Conservation (phyloP, 2,888 invertebrate genomes). For the Dryadula phaetusa region DNA sequence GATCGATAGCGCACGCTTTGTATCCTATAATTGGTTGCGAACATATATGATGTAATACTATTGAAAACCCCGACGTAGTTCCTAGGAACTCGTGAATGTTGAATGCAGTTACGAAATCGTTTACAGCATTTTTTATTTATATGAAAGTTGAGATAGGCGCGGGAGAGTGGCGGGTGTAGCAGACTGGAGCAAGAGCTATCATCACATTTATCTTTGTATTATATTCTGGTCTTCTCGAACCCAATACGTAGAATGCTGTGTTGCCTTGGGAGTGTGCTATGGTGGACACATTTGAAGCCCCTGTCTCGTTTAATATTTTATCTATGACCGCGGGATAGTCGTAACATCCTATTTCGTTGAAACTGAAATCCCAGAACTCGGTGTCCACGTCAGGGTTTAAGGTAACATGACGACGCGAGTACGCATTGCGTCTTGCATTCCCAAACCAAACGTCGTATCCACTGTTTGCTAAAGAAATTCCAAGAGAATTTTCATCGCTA, state of each 20-base stretch:
- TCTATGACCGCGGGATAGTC: conserved; percentile 87
- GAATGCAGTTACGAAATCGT: conserved; percentile 25
- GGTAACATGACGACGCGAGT: conserved; percentile 78
- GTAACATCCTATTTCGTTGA: conserved; percentile 87
- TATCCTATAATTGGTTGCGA: conserved; percentile 31
- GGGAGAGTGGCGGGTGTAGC: conserved; percentile 65
- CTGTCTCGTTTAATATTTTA: conserved; percentile 64
- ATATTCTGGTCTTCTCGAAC: conserved; percentile 77
- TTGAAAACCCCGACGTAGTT: conserved; percentile 5
- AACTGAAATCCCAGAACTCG: conserved; percentile 81
- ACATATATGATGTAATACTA: conserved; percentile 34
- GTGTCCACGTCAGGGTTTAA: conserved; percentile 59
- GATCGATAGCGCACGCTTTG: conserved; percentile 36
- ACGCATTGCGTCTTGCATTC: conserved; percentile 83
- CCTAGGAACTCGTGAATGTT: conserved; percentile 44
- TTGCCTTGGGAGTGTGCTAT: conserved; percentile 88
- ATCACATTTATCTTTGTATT: conserved; percentile 80
- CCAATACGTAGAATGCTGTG: conserved; percentile 79
- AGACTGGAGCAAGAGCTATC: conserved; percentile 83
- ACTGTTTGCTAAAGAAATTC: conserved; percentile 46
- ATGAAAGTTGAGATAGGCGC: conserved; percentile 52
- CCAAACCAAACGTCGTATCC: conserved; percentile 63
- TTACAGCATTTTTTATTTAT: conserved; percentile 50
- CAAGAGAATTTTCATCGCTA: conserved; percentile 52
- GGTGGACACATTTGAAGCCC: conserved; percentile 80